Evolutionary conservation across 1,140 invertebrate genomes (phyloP).

Genomic region (Apis laboriosa): DNA sequence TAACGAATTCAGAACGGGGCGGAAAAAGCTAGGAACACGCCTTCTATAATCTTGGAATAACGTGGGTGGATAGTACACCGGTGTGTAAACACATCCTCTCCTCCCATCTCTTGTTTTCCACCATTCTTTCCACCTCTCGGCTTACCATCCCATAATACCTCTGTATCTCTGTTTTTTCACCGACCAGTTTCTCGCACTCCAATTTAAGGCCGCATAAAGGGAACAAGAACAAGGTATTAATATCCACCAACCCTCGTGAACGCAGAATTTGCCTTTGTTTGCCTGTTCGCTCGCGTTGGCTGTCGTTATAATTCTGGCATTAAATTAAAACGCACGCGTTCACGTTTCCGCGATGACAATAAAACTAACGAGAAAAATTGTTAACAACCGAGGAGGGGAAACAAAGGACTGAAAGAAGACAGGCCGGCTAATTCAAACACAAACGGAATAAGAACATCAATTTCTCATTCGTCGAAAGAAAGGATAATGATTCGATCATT

Average conservation of each 20-base stretch:
- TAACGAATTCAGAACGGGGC: neutral
- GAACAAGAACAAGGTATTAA: constrained; percentile 73
- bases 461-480: neutral
- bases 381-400: neutral
- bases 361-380: constrained; percentile 27
- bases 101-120: constrained; percentile 46
- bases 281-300: constrained; percentile 27
- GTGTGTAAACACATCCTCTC: constrained; percentile 58
- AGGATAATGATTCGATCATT: neutral
- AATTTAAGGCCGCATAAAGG: constrained; percentile 88
- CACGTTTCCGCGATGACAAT: constrained; percentile 3
- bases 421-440: neutral
- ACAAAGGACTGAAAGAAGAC: neutral
- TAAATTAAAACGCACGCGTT: constrained; percentile 35
- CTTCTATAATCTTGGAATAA: constrained; percentile 38
- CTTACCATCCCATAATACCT: constrained; percentile 99
- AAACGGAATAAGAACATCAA: neutral
- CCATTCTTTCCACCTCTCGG: constrained; percentile 48
- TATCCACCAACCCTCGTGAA: constrained; percentile 61
- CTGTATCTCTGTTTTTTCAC: constrained; percentile 99
- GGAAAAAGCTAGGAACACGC: constrained; percentile 1
- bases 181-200: constrained; percentile 97
- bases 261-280: constrained; percentile 47
- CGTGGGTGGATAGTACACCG: neutral
- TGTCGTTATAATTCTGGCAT: constrained; percentile 8